Evolutionary conservation across 2,797 vertebrate genomes (phyloP).

Genomic region (Otolemur crassicaudatus): DNA sequence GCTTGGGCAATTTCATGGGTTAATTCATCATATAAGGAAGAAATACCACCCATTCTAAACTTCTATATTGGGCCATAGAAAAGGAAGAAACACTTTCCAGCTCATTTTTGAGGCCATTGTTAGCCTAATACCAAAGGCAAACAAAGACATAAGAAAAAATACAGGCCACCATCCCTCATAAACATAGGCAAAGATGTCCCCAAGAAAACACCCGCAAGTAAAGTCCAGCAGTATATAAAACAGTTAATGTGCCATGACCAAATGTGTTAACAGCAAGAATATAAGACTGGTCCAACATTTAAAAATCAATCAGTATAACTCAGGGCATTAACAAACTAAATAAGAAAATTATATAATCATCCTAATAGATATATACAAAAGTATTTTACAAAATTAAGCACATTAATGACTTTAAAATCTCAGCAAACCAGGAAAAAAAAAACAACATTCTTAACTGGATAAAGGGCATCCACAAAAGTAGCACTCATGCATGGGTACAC

Average conservation of each 20-base stretch:
- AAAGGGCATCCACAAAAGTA: not conserved
- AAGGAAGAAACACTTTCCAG: not conserved
- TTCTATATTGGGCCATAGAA: not conserved
- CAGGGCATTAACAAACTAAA: not conserved
- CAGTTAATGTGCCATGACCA: not conserved
- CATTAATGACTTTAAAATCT: not conserved
- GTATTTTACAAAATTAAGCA: not conserved
- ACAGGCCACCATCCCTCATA: not conserved
- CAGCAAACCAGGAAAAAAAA: not conserved
- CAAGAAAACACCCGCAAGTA: not conserved
- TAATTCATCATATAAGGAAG: constrained; percentile 20
- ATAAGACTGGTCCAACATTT: not conserved
- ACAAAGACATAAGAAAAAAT: not conserved
- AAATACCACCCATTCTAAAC: constrained; percentile 12
- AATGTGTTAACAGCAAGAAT: not conserved
- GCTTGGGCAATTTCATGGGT: not conserved
- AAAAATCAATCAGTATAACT: not conserved
- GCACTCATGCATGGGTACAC: too few relatives aligned
- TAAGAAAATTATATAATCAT: not conserved
- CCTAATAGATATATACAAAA: not conserved
- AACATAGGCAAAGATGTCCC: not conserved
- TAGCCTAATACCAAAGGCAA: constrained; percentile 21
- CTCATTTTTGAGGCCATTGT: not conserved
- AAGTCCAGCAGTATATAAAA: not conserved
- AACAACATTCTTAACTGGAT: not conserved